Conservation (phyloP, 2,888 invertebrate genomes). For the Pterostichus niger region DNA sequence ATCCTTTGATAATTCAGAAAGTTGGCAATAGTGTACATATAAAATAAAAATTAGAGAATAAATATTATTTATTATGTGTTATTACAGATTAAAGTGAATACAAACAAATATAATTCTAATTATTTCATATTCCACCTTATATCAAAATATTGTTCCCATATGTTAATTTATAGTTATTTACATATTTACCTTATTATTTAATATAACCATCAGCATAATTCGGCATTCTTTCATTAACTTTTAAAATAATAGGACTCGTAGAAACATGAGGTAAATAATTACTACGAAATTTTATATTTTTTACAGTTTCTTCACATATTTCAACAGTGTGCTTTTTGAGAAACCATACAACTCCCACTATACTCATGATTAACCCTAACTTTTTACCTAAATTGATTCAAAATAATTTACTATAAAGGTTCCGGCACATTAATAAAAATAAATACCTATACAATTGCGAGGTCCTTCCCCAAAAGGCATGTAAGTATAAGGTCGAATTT, state of each 20-base stretch:
- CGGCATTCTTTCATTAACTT: constrained; percentile 10
- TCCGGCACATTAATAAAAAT: background rate
- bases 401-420: background rate
- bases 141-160: too few species aligned
- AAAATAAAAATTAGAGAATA: too few species aligned
- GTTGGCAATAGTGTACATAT: too few species aligned
- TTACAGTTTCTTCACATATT: constrained; percentile 48
- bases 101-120: too few species aligned
- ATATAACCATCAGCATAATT: background rate
- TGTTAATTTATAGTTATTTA: background rate
- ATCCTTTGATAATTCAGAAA: too few species aligned
- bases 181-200: background rate
- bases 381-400: constrained; percentile 61
- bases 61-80: too few species aligned
- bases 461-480: constrained; percentile 68
- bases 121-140: too few species aligned
- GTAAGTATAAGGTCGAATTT: constrained; percentile 61
- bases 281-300: constrained; percentile 43
- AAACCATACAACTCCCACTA: constrained; percentile 56
- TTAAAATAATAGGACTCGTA: constrained; percentile 50
- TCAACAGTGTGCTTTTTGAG: constrained; percentile 54
- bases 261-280: constrained; percentile 34
- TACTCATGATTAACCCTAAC: constrained; percentile 55
- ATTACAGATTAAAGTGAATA: too few species aligned
- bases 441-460: constrained; percentile 65